These are phyloP conservation scores for Berghia stephanieae DNA, from an alignment of 1,140 invertebrate species.

Conservation along the genomic window DNA sequence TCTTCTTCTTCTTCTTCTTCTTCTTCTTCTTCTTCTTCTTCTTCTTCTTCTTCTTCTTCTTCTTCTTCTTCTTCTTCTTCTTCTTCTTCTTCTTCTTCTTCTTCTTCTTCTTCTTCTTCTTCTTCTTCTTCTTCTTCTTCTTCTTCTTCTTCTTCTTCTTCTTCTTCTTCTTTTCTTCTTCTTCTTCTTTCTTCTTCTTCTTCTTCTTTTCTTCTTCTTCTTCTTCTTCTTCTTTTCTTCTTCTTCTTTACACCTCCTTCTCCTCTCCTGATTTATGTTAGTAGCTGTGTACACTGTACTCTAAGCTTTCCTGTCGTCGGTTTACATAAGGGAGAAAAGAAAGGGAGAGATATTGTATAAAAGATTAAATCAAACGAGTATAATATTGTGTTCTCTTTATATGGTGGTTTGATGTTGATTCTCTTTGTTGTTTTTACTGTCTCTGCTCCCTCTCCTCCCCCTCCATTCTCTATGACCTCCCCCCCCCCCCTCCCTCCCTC, in stretches of 20 bases:
- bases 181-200: neutral
- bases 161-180: neutral
- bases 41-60: neutral
- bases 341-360: too few relatives aligned
- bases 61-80: neutral
- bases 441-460: neutral
- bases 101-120: conserved; percentile 2
- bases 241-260: neutral
- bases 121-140: neutral
- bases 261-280: neutral
- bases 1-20: neutral
- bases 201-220: neutral
- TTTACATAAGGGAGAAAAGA: too few relatives aligned
- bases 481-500: neutral
- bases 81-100: neutral
- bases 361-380: too few relatives aligned
- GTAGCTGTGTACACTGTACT: too few relatives aligned
- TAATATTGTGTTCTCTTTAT: too few relatives aligned
- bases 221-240: neutral
- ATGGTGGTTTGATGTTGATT: too few relatives aligned
- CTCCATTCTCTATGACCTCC: neutral
- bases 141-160: neutral
- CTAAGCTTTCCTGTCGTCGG: too few relatives aligned
- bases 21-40: neutral
- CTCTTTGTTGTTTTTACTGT: neutral